Conservation (phyloP, 1,140 invertebrate genomes). For the Nasonia giraulti region DNA sequence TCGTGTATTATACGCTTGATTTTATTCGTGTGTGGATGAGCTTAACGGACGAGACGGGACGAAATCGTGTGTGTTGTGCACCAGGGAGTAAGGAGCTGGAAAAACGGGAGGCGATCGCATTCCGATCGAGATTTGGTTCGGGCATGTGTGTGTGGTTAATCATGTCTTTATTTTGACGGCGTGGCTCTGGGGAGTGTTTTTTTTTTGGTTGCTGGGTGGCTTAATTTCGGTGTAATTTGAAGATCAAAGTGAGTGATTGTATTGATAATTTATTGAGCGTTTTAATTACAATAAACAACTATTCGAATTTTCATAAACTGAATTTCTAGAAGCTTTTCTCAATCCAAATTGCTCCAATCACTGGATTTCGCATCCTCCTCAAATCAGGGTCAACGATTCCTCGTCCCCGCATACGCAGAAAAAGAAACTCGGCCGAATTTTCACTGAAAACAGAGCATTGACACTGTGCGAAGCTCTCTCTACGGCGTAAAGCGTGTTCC, state of each 20-base stretch:
- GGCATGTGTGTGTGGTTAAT: neutral
- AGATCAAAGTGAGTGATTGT: too few relatives aligned
- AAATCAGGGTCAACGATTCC: neutral
- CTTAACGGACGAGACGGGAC: neutral
- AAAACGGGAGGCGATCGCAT: neutral
- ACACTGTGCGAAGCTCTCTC: neutral
- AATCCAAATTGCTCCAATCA: too few relatives aligned
- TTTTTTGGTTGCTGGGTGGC: neutral
- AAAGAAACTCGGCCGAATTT: slow-evolving; percentile 8
- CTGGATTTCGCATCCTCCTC: too few relatives aligned
- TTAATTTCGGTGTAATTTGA: too few relatives aligned
- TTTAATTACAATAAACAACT: too few relatives aligned
- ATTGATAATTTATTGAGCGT: too few relatives aligned
- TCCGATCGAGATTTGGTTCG: slow-evolving; percentile 17
- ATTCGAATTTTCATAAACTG: too few relatives aligned
- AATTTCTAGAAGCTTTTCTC: too few relatives aligned
- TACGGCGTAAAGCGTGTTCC: neutral
- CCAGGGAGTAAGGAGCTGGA: neutral
- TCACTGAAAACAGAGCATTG: slow-evolving; percentile 22
- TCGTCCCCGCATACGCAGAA: neutral
- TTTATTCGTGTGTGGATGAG: neutral
- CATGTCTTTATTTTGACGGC: neutral
- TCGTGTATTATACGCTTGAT: neutral
- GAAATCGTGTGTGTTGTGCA: neutral
- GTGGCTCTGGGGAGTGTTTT: neutral